phyloP scores from a whole-genome alignment of 2,797 vertebrate species.

The Carapus acus region DNA sequence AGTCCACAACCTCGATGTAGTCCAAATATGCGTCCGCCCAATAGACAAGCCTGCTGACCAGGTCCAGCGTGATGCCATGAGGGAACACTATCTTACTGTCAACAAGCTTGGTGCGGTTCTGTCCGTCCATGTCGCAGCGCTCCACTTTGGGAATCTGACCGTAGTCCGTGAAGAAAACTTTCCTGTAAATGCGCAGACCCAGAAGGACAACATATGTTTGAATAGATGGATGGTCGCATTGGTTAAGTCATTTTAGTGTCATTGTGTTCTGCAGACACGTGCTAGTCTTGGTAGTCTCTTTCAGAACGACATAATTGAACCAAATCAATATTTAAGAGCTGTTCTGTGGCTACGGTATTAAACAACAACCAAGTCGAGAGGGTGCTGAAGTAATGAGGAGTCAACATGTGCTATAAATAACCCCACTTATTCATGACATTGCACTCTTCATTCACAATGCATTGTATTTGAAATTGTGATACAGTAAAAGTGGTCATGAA shows the following conservation, averaged over 20 bases:
- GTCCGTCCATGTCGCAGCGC: slow-evolving; percentile 91
- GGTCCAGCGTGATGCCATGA: slow-evolving; percentile 85
- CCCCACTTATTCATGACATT: too few species aligned
- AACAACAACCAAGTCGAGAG: too few species aligned
- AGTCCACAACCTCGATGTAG: slow-evolving; percentile 92
- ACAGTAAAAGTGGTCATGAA: too few species aligned
- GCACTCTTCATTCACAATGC: too few species aligned
- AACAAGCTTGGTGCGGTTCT: slow-evolving; percentile 91
- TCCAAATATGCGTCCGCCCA: slow-evolving; percentile 92
- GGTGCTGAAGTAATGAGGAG: too few species aligned
- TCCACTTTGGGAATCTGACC: slow-evolving; percentile 94
- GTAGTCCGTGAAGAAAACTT: slow-evolving; percentile 93
- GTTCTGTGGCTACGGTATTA: too few species aligned
- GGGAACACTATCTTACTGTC: slow-evolving; percentile 94
- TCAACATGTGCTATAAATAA: too few species aligned
- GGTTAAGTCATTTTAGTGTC: slow-evolving; percentile 8
- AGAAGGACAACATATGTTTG: slow-evolving; percentile 3
- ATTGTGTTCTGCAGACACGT: slow-evolving; percentile 5
- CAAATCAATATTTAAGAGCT: too few species aligned
- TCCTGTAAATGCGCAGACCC: slow-evolving; percentile 64
- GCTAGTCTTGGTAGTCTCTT: neutral
- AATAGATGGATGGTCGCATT: neutral
- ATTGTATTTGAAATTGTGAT: too few species aligned
- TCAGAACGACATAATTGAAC: too few species aligned
- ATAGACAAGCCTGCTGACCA: slow-evolving; percentile 90